Evolutionary conservation across 2,113 vertebrate species (phyloP).

Genomic region (Donacobius atricapilla): DNA sequence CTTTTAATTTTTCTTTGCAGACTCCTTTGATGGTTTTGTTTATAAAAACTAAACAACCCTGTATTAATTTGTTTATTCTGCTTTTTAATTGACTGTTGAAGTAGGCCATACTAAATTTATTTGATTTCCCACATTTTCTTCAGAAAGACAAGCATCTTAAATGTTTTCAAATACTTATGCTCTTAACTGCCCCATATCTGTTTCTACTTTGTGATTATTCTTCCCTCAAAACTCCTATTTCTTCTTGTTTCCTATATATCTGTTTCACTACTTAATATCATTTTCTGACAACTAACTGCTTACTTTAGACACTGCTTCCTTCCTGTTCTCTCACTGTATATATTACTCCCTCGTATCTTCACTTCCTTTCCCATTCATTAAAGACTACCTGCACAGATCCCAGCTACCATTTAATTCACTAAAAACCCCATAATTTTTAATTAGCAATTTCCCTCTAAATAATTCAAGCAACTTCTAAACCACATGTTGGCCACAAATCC

Average conservation of each 20-base stretch:
- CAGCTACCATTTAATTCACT: neutral
- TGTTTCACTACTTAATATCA: neutral
- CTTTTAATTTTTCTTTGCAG: neutral
- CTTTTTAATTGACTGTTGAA: neutral
- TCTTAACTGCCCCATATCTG: neutral
- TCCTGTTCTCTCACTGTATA: neutral
- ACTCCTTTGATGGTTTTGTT: neutral
- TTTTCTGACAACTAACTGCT: neutral
- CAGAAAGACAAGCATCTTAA: neutral
- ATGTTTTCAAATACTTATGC: neutral
- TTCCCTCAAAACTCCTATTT: neutral
- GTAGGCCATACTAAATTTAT: neutral
- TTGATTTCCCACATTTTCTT: neutral
- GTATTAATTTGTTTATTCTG: neutral
- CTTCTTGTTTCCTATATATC: neutral
- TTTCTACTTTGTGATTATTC: neutral
- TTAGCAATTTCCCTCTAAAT: neutral
- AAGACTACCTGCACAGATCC: neutral
- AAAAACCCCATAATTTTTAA: fast-evolving
- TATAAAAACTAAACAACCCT: neutral
- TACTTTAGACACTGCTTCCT: neutral
- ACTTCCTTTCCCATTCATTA: neutral
- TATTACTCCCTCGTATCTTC: neutral
- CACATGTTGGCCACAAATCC: neutral
- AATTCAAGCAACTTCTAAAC: neutral